A percentile compares a stretch with the other conserved stretches of the same genome.
Conservation (phyloP, 2,113 vertebrate species). For the Mastomys coucha region DNA sequence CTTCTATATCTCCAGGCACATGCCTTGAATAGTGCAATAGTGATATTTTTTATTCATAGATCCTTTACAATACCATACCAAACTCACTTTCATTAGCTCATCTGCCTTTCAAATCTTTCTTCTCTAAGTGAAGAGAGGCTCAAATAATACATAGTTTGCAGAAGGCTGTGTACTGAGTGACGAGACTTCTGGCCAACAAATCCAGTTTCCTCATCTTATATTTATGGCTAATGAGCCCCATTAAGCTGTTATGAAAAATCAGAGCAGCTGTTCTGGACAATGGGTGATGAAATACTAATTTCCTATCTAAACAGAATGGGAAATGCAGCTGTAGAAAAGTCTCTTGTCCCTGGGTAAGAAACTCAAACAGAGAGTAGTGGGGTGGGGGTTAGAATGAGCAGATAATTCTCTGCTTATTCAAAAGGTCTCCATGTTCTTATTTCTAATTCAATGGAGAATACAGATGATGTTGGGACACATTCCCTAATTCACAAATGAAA, state of each 20-base stretch:
- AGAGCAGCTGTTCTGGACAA: background rate
- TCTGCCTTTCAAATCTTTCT: constrained; percentile 30
- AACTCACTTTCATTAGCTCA: background rate
- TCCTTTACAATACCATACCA: background rate
- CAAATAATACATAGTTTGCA: background rate
- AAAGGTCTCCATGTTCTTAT: background rate
- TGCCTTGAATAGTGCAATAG: background rate
- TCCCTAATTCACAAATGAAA: background rate
- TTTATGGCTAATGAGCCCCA: background rate
- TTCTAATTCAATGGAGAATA: constrained; percentile 13
- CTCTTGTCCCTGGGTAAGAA: background rate
- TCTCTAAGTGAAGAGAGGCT: background rate
- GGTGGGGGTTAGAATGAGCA: background rate
- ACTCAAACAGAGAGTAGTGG: background rate
- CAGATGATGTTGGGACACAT: background rate
- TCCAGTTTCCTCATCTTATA: background rate
- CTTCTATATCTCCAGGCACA: background rate
- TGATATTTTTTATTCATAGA: background rate
- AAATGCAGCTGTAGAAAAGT: background rate
- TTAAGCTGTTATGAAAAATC: background rate
- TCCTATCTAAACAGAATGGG: background rate
- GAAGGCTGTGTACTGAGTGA: background rate
- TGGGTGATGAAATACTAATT: background rate
- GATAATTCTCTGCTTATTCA: constrained; percentile 14
- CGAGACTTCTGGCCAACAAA: background rate